These are phyloP conservation scores for Drosophila simulans DNA, from an alignment of 1,140 invertebrate genomes.

Conservation along the genomic window DNA sequence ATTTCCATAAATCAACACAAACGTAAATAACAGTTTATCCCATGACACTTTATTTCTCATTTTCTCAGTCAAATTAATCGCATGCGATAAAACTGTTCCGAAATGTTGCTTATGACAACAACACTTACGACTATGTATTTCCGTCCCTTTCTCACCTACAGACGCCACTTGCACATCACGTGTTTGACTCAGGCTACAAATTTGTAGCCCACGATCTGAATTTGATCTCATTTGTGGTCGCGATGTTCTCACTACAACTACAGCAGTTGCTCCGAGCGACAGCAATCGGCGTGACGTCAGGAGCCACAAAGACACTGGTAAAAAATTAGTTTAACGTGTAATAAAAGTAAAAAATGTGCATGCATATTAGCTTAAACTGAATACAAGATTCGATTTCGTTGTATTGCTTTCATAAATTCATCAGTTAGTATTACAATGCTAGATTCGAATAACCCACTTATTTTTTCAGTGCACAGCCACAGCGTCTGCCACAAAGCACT, in stretches of 20 bases:
- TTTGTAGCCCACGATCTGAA: conserved; percentile 60
- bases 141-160: conserved; percentile 22
- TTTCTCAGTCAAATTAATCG: background rate
- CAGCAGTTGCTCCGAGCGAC: conserved; percentile 75
- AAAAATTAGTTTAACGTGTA: background rate
- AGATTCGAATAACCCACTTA: too few species aligned
- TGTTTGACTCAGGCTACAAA: conserved; percentile 48
- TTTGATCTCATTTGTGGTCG: conserved; percentile 16
- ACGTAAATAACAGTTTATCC: background rate
- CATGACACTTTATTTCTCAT: background rate
- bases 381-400: too few species aligned
- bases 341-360: too few species aligned
- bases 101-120: background rate
- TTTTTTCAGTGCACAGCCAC: conserved; percentile 11
- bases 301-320: conserved; percentile 25
- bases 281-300: conserved; percentile 52
- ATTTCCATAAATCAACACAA: background rate
- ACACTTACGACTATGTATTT: conserved; percentile 20
- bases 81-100: conserved; percentile 7
- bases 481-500: conserved; percentile 40
- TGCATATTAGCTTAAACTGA: too few species aligned
- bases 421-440: too few species aligned
- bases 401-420: too few species aligned
- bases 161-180: conserved; percentile 53
- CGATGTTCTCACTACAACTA: conserved; percentile 73